Conservation (phyloP, 2,888 invertebrate species). For the Pachycephus smyrnensis region DNA sequence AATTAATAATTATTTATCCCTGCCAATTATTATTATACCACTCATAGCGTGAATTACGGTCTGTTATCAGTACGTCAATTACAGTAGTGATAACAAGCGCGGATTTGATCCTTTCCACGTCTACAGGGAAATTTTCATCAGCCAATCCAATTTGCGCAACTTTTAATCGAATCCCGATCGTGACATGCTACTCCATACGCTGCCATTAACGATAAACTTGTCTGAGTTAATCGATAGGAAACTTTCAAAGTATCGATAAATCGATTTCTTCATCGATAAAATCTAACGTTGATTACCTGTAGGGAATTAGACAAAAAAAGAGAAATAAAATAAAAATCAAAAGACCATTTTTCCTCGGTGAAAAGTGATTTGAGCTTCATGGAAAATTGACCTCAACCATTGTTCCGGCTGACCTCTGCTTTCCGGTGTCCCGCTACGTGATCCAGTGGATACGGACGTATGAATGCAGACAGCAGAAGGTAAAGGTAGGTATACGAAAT, state of each 20-base stretch:
- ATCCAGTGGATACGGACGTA: neutral
- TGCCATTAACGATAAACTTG: neutral
- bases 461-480: neutral
- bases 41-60: neutral
- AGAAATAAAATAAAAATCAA: neutral
- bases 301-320: neutral
- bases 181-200: neutral
- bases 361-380: neutral
- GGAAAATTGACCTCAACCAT: neutral
- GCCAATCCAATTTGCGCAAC: neutral
- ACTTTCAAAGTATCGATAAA: neutral
- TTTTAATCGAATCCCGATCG: neutral
- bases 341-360: neutral
- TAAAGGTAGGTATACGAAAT: neutral
- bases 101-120: neutral
- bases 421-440: neutral
- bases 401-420: neutral
- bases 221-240: neutral
- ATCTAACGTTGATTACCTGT: neutral
- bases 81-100: neutral
- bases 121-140: neutral
- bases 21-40: neutral
- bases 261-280: neutral
- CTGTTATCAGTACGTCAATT: neutral
- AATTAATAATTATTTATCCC: neutral